Evolutionary conservation across 2,113 vertebrate genomes (phyloP).

Genomic region (Pleuronectes platessa): DNA sequence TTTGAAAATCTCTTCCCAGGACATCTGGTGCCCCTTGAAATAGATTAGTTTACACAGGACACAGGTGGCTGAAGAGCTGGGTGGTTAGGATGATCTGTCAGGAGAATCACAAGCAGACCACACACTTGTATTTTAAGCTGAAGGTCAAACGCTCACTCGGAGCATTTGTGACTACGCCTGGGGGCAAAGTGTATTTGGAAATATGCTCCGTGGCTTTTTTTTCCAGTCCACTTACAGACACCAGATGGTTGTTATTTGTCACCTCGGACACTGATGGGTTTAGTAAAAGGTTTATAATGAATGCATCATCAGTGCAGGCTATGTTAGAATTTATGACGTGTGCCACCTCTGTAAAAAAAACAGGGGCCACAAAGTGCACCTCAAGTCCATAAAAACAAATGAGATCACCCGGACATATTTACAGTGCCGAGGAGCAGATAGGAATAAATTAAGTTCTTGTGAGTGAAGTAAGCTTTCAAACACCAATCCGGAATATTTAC

Average conservation of each 20-base stretch:
- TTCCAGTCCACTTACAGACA: constrained; percentile 37
- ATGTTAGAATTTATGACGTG: background rate
- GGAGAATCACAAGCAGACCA: constrained; percentile 38
- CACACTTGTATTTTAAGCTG: constrained; percentile 52
- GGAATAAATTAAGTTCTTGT: constrained; percentile 4
- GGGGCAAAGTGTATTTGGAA: constrained; percentile 31
- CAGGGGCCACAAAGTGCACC: constrained; percentile 4
- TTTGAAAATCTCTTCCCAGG: constrained; percentile 25
- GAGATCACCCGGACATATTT: background rate
- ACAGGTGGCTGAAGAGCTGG: constrained; percentile 56
- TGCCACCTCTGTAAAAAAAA: background rate
- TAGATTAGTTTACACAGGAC: constrained; percentile 41
- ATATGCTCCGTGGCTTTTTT: constrained; percentile 18
- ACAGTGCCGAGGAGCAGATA: background rate
- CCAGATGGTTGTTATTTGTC: constrained; percentile 53
- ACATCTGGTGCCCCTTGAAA: constrained; percentile 48
- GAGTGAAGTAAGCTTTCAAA: background rate
- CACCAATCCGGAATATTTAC: background rate
- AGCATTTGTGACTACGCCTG: constrained; percentile 21
- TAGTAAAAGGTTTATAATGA: background rate
- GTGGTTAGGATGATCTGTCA: constrained; percentile 32
- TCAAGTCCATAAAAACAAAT: constrained; percentile 5
- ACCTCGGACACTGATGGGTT: background rate
- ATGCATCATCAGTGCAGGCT: background rate
- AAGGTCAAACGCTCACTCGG: constrained; percentile 56